phyloP scores from a whole-genome alignment of 2,113 vertebrate species.

The Nicator chloris region DNA sequence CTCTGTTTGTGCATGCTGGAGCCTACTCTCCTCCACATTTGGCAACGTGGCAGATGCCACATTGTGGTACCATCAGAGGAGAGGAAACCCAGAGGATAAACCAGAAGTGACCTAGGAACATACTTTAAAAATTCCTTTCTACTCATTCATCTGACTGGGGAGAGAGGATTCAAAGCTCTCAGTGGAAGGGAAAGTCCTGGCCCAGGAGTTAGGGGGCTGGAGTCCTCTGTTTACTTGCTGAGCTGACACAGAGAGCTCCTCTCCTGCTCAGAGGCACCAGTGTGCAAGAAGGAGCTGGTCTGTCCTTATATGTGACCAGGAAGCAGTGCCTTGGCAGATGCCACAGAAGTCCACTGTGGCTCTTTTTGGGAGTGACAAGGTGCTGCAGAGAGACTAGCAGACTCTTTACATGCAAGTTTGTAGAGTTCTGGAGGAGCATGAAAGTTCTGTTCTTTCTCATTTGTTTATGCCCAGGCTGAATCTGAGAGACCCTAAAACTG shows the following conservation, averaged over 20 bases:
- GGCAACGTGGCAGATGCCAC: background rate
- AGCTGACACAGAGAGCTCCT: fast-evolving
- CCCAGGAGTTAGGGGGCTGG: background rate
- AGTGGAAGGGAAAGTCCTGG: background rate
- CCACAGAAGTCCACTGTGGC: fast-evolving
- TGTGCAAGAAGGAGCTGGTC: background rate
- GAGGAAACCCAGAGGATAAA: conserved; percentile 17
- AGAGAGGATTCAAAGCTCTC: background rate
- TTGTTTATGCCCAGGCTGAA: background rate
- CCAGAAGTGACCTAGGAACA: background rate
- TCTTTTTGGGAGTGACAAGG: background rate
- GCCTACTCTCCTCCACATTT: background rate
- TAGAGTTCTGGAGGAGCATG: background rate
- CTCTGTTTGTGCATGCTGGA: background rate
- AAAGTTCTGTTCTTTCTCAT: background rate
- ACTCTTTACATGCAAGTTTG: background rate
- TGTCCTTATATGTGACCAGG: background rate
- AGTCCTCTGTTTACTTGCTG: background rate
- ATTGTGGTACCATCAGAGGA: conserved; percentile 32
- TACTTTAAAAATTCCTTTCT: conserved; percentile 26
- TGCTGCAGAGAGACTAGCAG: fast-evolving
- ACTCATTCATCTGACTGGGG: background rate
- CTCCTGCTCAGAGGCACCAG: background rate
- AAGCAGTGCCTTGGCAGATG: fast-evolving
- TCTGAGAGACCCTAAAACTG: background rate